These are phyloP conservation scores for Neogobius melanostomus DNA, from an alignment of 2,113 vertebrate species.

Conservation along the genomic window DNA sequence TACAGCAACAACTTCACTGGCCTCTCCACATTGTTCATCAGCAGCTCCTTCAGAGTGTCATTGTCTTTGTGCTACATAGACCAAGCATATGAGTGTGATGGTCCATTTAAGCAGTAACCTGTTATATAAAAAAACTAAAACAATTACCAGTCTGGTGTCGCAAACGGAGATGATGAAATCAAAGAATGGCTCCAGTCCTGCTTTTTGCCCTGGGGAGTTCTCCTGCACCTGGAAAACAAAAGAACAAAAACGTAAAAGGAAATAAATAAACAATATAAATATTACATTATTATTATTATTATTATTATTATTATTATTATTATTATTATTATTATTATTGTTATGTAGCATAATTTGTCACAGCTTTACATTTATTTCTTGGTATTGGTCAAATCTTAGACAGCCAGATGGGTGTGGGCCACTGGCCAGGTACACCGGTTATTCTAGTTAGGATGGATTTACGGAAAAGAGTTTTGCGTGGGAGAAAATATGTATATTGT, in stretches of 20 bases:
- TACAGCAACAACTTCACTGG: conserved; percentile 93
- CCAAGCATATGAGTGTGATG: not conserved
- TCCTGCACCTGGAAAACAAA: conserved; percentile 86
- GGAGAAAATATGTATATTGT: too few relatives aligned
- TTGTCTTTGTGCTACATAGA: conserved; percentile 91
- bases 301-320: too few relatives aligned
- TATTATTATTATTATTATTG: too few relatives aligned
- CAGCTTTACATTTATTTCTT: too few relatives aligned
- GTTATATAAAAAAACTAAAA: not conserved
- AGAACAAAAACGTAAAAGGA: too few relatives aligned
- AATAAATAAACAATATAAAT: too few relatives aligned
- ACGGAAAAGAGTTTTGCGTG: too few relatives aligned
- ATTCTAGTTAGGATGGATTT: not conserved
- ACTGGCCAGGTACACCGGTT: not conserved
- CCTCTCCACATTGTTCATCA: conserved; percentile 93
- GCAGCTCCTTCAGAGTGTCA: conserved; percentile 90
- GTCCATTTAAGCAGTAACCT: not conserved
- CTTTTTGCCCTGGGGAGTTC: conserved; percentile 93
- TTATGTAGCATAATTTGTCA: too few relatives aligned
- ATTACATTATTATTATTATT: too few relatives aligned
- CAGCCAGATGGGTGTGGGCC: not conserved
- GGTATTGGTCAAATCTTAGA: not conserved
- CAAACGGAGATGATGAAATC: conserved; percentile 97
- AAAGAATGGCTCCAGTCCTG: conserved; percentile 97
- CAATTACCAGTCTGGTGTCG: conserved; percentile 87